Conservation (phyloP, 2,888 invertebrate genomes). For the Pilophorus perplexus region DNA sequence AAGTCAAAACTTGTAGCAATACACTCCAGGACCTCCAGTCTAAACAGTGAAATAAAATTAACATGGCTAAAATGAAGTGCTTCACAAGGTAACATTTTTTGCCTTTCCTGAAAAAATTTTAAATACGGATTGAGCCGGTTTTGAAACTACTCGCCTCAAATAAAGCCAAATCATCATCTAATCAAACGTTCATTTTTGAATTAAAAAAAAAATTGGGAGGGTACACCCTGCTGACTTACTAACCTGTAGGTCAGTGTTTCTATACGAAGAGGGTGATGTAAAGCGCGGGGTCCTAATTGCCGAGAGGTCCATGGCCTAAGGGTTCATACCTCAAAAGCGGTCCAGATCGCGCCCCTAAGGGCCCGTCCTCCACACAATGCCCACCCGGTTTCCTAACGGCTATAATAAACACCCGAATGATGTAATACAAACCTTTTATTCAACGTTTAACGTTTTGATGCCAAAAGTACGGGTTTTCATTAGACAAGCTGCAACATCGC, state of each 20-base stretch:
- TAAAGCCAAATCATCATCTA: too few species aligned
- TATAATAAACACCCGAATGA: constrained; percentile 24
- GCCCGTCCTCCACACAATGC: constrained; percentile 30
- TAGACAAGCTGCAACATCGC: constrained; percentile 16
- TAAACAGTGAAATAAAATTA: too few species aligned
- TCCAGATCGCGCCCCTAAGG: not conserved
- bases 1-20: too few species aligned
- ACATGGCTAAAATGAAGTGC: too few species aligned
- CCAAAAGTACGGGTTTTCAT: constrained; percentile 23
- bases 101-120: too few species aligned
- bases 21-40: too few species aligned
- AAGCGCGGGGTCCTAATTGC: constrained; percentile 28
- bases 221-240: too few species aligned
- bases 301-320: not conserved
- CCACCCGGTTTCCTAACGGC: constrained; percentile 23
- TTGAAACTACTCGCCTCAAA: too few species aligned
- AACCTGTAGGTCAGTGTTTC: constrained; percentile 9
- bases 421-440: constrained; percentile 27
- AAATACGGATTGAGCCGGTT: too few species aligned
- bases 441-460: not conserved
- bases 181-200: too few species aligned
- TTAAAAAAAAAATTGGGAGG: too few species aligned
- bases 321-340: constrained; percentile 2
- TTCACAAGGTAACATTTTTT: too few species aligned
- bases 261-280: constrained; percentile 23